Percentiles rank a stretch among this genome's conserved stretches.
phyloP scores from a whole-genome alignment of 2,888 invertebrate species.

The Cheilosia impressa region DNA sequence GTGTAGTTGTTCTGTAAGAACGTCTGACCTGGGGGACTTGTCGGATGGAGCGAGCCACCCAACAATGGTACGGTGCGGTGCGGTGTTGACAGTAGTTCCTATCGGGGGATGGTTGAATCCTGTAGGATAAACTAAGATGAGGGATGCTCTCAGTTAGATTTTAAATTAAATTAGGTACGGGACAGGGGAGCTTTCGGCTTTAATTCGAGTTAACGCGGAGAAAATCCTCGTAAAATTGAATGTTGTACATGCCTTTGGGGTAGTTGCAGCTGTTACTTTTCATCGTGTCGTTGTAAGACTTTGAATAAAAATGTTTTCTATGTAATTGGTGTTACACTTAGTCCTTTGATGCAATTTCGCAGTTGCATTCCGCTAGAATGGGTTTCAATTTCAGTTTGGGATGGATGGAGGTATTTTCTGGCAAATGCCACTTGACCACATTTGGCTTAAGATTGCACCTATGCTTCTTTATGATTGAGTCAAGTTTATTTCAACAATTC shows the following conservation, averaged over 20 bases:
- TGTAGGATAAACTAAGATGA: constrained; percentile 39
- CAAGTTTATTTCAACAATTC: too few relatives aligned
- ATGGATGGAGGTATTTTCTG: too few relatives aligned
- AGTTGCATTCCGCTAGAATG: neutral
- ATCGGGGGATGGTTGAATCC: constrained; percentile 39
- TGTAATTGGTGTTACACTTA: neutral
- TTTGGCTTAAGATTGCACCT: too few relatives aligned
- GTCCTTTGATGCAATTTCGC: neutral
- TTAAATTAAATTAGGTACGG: constrained; percentile 34
- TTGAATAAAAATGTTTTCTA: neutral
- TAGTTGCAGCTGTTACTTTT: constrained; percentile 10
- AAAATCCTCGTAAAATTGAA: constrained; percentile 5
- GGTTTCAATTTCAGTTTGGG: neutral
- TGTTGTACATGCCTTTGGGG: neutral
- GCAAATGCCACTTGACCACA: too few relatives aligned
- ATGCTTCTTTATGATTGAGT: too few relatives aligned
- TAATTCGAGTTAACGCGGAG: constrained; percentile 17
- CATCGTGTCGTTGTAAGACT: constrained; percentile 4
- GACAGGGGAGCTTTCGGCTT: constrained; percentile 5
- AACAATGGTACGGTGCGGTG: neutral
- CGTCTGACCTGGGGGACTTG: constrained; percentile 29
- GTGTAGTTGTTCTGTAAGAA: constrained; percentile 32
- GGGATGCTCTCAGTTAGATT: constrained; percentile 26
- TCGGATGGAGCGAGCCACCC: constrained; percentile 9
- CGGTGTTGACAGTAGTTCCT: constrained; percentile 50